Evolutionary conservation across 2,888 invertebrate species (phyloP).

Genomic region (Euplagia quadripunctaria): DNA sequence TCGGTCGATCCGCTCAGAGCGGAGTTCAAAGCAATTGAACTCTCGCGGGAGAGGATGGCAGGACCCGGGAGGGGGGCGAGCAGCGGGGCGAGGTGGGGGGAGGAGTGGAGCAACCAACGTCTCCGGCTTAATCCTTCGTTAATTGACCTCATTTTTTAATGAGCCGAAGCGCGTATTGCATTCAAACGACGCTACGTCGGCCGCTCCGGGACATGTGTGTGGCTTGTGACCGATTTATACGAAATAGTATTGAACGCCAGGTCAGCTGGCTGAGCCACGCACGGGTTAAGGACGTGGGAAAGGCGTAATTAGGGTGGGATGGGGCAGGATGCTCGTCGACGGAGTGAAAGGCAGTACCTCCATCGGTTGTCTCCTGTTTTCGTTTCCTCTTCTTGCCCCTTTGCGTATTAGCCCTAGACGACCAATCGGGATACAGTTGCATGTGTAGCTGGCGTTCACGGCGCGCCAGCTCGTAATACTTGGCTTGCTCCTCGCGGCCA

Average conservation of each 20-base stretch:
- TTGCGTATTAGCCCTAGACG: slow-evolving; percentile 99
- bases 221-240: slow-evolving; percentile 60
- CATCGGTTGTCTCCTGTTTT: slow-evolving; percentile 98
- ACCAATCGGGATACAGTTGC: slow-evolving; percentile 99
- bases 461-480: slow-evolving; percentile 99
- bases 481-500: slow-evolving; percentile 99
- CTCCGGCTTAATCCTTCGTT: slow-evolving; percentile 80
- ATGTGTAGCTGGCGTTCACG: slow-evolving; percentile 99
- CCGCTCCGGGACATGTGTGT: slow-evolving; percentile 63
- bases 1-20: slow-evolving; percentile 67
- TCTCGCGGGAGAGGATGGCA: slow-evolving; percentile 60
- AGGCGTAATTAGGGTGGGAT: slow-evolving; percentile 32
- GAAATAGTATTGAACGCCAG: slow-evolving; percentile 29
- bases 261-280: slow-evolving; percentile 35
- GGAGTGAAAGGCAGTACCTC: slow-evolving; percentile 93
- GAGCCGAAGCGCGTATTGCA: slow-evolving; percentile 64
- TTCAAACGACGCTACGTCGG: slow-evolving; percentile 69
- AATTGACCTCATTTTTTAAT: slow-evolving; percentile 83
- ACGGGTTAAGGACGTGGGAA: slow-evolving; percentile 35
- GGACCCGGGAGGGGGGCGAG: slow-evolving; percentile 50
- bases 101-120: slow-evolving; percentile 73
- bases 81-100: slow-evolving; percentile 49
- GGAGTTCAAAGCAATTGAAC: slow-evolving; percentile 83
- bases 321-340: slow-evolving; percentile 63
- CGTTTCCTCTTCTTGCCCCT: slow-evolving; percentile 99